phyloP scores from a whole-genome alignment of 2,113 vertebrate genomes.

The Chionomys nivalis region DNA sequence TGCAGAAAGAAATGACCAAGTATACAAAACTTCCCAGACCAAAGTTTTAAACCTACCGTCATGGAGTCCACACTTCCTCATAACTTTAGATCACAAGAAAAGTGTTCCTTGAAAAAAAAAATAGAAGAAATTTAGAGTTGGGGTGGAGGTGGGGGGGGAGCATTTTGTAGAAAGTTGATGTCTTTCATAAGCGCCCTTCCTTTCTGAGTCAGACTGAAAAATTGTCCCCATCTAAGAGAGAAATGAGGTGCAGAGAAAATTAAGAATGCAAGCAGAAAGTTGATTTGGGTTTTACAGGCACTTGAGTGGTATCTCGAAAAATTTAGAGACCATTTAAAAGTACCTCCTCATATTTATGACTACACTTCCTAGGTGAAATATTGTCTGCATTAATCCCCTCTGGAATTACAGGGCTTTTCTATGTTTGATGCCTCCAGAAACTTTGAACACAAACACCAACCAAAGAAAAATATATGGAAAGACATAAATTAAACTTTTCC shows the following conservation, averaged over 20 bases:
- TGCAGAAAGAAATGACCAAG: constrained; percentile 3
- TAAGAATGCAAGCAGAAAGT: constrained; percentile 80
- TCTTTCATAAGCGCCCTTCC: background rate
- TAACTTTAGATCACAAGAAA: background rate
- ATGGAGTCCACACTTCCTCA: background rate
- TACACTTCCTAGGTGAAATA: constrained; percentile 81
- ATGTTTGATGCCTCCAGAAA: constrained; percentile 84
- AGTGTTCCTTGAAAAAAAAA: background rate
- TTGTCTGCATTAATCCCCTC: constrained; percentile 81
- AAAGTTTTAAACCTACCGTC: background rate
- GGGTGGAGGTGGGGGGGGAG: background rate
- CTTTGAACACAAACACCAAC: constrained; percentile 83
- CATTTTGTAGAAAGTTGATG: background rate
- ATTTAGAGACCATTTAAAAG: constrained; percentile 78
- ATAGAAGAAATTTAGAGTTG: constrained; percentile 32
- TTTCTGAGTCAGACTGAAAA: constrained; percentile 57
- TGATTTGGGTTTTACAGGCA: constrained; percentile 78
- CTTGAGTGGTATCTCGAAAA: constrained; percentile 76
- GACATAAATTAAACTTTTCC: constrained; percentile 84
- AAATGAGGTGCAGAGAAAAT: constrained; percentile 76
- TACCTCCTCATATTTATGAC: constrained; percentile 81
- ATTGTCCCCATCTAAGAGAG: constrained; percentile 55
- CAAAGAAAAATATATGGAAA: constrained; percentile 81
- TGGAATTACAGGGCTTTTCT: constrained; percentile 84
- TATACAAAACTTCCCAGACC: background rate